phyloP scores from a whole-genome alignment of 2,113 vertebrate species.

The Brachyhypopomus gauderio region DNA sequence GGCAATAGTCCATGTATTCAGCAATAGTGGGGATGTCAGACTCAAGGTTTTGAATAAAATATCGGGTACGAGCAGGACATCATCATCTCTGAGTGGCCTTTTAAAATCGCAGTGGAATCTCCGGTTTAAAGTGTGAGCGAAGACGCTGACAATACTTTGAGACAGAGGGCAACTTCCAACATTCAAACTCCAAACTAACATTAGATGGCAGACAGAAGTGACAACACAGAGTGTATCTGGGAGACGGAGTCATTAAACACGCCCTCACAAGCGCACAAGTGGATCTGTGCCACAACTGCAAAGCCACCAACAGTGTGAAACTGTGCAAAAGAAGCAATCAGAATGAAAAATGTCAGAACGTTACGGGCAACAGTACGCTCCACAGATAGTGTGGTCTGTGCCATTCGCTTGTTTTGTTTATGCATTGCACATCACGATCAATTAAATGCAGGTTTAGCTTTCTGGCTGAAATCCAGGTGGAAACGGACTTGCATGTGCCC shows the following conservation, averaged over 20 bases:
- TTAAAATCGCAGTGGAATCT: slow-evolving; percentile 72
- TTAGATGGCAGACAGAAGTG: slow-evolving; percentile 25
- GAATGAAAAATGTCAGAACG: too few relatives aligned
- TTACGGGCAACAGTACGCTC: too few relatives aligned
- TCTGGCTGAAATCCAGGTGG: too few relatives aligned
- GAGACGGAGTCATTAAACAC: slow-evolving; percentile 55
- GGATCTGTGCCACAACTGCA: slow-evolving; percentile 18
- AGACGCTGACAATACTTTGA: slow-evolving; percentile 61
- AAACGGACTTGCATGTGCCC: too few relatives aligned
- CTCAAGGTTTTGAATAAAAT: slow-evolving; percentile 47
- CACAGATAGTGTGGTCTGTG: too few relatives aligned
- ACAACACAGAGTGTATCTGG: slow-evolving; percentile 56
- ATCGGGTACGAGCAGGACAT: too few relatives aligned
- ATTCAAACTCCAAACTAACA: slow-evolving; percentile 52
- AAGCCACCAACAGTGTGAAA: slow-evolving; percentile 21
- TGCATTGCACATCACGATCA: too few relatives aligned
- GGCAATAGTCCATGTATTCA: neutral
- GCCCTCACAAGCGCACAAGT: slow-evolving; percentile 17
- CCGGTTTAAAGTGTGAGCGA: slow-evolving; percentile 60
- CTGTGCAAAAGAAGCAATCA: slow-evolving; percentile 4
- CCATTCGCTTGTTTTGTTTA: too few relatives aligned
- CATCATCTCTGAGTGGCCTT: slow-evolving; percentile 55
- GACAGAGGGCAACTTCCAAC: slow-evolving; percentile 59
- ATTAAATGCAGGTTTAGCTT: too few relatives aligned
- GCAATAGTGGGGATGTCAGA: slow-evolving; percentile 46